A percentile compares a stretch with the other conserved stretches of the same genome.
Evolutionary conservation across 2,113 vertebrate genomes (phyloP).

Genomic region (Ictidomys tridecemlineatus): DNA sequence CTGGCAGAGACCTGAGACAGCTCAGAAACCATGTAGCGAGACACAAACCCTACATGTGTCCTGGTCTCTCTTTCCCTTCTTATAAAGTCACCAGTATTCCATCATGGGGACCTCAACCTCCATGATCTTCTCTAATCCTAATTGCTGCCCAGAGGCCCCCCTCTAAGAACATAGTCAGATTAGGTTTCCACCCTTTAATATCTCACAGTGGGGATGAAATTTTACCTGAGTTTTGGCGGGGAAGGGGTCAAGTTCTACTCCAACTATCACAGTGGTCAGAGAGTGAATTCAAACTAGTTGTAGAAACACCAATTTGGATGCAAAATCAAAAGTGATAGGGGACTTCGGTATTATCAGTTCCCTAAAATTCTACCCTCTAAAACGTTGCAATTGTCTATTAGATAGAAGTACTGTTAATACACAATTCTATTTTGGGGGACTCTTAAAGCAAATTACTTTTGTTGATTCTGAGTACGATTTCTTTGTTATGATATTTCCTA

Average conservation of each 20-base stretch:
- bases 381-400: background rate
- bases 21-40: background rate
- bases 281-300: background rate
- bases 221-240: background rate
- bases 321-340: background rate
- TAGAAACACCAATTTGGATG: background rate
- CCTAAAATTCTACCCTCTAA: background rate
- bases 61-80: background rate
- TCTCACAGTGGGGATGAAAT: background rate
- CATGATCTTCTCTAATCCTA: background rate
- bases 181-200: background rate
- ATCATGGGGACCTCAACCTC: background rate
- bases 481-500: background rate
- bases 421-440: background rate
- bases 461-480: background rate
- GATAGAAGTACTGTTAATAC: background rate
- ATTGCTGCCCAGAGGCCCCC: background rate
- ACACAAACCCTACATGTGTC: rapidly evolving
- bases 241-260: background rate
- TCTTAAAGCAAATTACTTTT: background rate
- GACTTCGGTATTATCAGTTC: background rate
- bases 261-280: background rate
- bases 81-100: background rate
- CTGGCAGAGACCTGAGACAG: background rate
- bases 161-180: background rate